Percentiles rank a stretch among this genome's conserved stretches.
These are phyloP conservation scores for Microdon myrmicae DNA, from an alignment of 2,888 invertebrate genomes.

Conservation along the genomic window DNA sequence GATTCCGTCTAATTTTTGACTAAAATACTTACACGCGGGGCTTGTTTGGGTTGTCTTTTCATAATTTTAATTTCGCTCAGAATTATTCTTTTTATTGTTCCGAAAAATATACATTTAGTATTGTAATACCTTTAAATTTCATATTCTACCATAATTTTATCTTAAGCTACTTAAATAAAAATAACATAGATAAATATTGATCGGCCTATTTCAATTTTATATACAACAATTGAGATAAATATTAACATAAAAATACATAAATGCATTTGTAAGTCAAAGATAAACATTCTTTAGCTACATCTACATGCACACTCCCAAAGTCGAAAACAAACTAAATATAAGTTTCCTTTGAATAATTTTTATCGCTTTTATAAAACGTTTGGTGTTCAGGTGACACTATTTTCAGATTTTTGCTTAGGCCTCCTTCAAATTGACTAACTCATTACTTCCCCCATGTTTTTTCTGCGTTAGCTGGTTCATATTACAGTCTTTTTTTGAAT, in stretches of 20 bases:
- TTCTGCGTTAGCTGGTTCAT: too few relatives aligned
- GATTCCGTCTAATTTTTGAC: slow-evolving; percentile 43
- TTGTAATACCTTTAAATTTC: slow-evolving; percentile 26
- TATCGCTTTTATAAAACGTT: too few relatives aligned
- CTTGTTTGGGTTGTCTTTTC: slow-evolving; percentile 22
- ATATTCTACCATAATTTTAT: slow-evolving; percentile 45
- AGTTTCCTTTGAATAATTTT: too few relatives aligned
- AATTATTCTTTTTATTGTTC: slow-evolving; percentile 41
- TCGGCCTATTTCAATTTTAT: too few relatives aligned
- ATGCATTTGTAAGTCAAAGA: not conserved
- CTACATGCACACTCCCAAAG: too few relatives aligned
- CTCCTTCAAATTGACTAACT: too few relatives aligned
- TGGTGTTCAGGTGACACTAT: too few relatives aligned
- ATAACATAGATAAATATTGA: slow-evolving; percentile 5
- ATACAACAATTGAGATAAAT: too few relatives aligned
- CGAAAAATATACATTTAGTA: slow-evolving; percentile 36
- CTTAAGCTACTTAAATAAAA: slow-evolving; percentile 28
- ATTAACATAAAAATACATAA: not conserved
- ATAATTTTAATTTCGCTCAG: slow-evolving; percentile 13
- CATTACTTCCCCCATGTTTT: too few relatives aligned
- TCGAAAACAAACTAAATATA: too few relatives aligned
- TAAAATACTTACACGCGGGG: slow-evolving; percentile 51
- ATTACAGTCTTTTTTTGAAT: too few relatives aligned
- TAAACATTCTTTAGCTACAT: slow-evolving; percentile 7
- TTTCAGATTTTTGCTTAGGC: too few relatives aligned